A percentile compares a stretch with the other conserved stretches of the same genome.
Evolutionary conservation across 2,888 invertebrate species (phyloP).

Genomic region (Leucophenga montana): DNA sequence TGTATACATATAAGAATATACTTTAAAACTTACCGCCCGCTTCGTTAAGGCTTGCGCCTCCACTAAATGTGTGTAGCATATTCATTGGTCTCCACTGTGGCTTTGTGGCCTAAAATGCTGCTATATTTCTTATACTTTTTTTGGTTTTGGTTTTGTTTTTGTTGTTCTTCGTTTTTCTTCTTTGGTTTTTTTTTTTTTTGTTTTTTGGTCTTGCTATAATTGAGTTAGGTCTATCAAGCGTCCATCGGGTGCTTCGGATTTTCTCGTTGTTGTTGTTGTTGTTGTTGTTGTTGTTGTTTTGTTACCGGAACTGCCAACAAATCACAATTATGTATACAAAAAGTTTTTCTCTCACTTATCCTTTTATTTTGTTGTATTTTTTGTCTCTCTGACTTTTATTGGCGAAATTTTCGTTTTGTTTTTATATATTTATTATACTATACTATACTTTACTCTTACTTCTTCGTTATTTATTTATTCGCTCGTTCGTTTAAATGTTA

Average conservation of each 20-base stretch:
- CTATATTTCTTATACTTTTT: background rate
- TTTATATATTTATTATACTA: too few relatives aligned
- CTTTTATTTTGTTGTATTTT: too few relatives aligned
- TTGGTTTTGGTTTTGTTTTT: background rate
- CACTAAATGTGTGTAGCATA: constrained; percentile 68
- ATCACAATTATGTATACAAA: too few relatives aligned
- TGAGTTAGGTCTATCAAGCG: background rate
- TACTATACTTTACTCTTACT: background rate
- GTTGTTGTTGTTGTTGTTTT: too few relatives aligned
- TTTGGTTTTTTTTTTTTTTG: background rate
- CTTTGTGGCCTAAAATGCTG: background rate
- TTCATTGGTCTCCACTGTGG: constrained; percentile 51
- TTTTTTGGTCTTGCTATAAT: background rate
- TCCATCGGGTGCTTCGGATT: too few relatives aligned
- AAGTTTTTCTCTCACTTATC: too few relatives aligned
- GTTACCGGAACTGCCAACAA: too few relatives aligned
- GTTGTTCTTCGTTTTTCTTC: background rate
- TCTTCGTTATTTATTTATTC: background rate
- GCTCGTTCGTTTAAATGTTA: constrained; percentile 9
- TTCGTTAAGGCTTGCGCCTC: constrained; percentile 58
- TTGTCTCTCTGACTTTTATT: too few relatives aligned
- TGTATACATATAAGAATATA: constrained; percentile 30
- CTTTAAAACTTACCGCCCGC: constrained; percentile 60
- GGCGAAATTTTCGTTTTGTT: too few relatives aligned
- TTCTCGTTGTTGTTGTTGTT: too few relatives aligned